Evolutionary conservation across 2,797 vertebrate species (phyloP).

Genomic region (Cossypha niveicapilla): DNA sequence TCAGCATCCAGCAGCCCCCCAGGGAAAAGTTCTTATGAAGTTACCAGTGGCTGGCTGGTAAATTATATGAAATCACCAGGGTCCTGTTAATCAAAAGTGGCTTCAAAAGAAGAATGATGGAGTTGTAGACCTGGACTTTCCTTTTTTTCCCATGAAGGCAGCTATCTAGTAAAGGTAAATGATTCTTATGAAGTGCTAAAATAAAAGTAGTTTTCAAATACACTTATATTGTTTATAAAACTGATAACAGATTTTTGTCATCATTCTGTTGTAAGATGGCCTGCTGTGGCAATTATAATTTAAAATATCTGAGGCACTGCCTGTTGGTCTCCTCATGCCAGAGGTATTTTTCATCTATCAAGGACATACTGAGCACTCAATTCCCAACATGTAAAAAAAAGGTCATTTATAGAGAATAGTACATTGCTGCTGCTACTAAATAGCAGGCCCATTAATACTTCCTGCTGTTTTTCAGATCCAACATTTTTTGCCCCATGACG

Average conservation of each 20-base stretch:
- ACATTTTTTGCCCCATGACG: not conserved
- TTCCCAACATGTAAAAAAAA: conserved; percentile 4
- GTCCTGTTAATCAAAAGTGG: conserved; percentile 78
- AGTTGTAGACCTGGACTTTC: not conserved
- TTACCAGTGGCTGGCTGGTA: conserved; percentile 62
- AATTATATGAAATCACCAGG: conserved; percentile 53
- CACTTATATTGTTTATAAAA: not conserved
- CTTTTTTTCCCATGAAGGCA: not conserved
- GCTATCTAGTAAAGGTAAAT: conserved; percentile 16
- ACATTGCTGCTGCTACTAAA: conserved; percentile 25
- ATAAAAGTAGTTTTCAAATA: not conserved
- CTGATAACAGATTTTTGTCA: not conserved
- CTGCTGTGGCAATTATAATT: not conserved
- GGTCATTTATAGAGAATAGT: not conserved
- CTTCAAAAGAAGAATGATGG: conserved; percentile 69
- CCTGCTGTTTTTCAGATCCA: not conserved
- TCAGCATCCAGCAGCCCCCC: conserved; percentile 56
- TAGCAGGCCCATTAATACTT: conserved; percentile 39
- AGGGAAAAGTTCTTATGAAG: conserved; percentile 75
- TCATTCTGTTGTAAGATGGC: not conserved
- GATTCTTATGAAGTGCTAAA: not conserved
- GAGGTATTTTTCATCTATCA: conserved; percentile 32
- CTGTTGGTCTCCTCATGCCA: not conserved
- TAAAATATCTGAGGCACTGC: not conserved
- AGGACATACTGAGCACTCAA: conserved; percentile 13